Percentiles rank a stretch among this genome's conserved stretches.
These are phyloP conservation scores for Emydura subglobosa DNA, from an alignment of 2,113 vertebrate genomes.

Conservation along the genomic window DNA sequence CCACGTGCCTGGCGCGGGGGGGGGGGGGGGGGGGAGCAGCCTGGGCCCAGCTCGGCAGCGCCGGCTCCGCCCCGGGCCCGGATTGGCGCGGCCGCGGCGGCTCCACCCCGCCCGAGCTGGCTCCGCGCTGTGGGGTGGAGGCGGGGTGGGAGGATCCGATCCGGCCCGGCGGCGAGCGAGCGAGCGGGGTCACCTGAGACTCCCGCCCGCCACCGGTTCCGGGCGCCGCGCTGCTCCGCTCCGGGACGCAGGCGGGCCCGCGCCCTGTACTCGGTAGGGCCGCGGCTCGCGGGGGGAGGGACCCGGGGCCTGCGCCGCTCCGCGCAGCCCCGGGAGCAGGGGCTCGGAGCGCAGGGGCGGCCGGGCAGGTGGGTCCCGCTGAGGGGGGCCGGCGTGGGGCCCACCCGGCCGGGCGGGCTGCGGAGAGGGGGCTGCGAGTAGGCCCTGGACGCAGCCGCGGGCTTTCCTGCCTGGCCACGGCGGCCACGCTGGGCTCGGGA, in stretches of 20 bases:
- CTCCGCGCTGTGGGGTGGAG: background rate
- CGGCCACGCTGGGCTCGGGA: background rate
- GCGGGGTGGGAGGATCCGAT: background rate
- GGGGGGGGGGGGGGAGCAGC: background rate
- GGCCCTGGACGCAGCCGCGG: background rate
- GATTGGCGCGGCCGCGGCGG: slow-evolving; percentile 17
- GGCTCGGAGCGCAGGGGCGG: background rate
- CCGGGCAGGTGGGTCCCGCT: background rate
- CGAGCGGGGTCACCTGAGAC: background rate
- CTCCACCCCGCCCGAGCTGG: slow-evolving; percentile 7
- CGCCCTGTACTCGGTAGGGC: background rate
- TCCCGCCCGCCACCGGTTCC: background rate
- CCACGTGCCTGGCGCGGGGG: background rate
- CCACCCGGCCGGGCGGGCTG: background rate
- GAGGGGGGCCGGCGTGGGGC: background rate
- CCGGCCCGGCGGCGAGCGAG: background rate
- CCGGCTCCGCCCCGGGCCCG: slow-evolving; percentile 20
- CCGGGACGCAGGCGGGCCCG: background rate
- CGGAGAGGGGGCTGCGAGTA: background rate
- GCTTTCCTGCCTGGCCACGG: background rate
- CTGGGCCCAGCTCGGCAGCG: background rate
- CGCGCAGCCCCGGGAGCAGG: background rate
- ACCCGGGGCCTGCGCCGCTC: background rate
- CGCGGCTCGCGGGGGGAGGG: background rate
- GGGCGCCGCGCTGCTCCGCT: background rate